phyloP scores from a whole-genome alignment of 2,888 invertebrate genomes.

The Eupithecia insigniata region DNA sequence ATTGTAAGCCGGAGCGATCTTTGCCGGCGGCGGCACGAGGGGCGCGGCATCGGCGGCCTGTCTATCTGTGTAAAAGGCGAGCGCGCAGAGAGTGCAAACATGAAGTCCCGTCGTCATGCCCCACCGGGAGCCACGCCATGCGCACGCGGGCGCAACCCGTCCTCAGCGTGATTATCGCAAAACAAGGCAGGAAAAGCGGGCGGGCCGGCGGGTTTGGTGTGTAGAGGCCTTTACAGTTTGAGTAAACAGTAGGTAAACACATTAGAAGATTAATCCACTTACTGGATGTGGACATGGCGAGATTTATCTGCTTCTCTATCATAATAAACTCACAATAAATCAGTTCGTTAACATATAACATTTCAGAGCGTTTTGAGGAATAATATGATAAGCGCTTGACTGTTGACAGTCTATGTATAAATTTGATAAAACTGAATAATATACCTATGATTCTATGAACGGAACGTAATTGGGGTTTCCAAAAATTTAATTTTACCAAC shows the following conservation, averaged over 20 bases:
- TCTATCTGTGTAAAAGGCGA: too few relatives aligned
- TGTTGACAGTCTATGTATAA: not conserved
- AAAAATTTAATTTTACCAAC: not conserved
- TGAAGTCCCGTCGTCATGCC: too few relatives aligned
- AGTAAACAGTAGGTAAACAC: slow-evolving; percentile 1
- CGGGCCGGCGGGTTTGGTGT: too few relatives aligned
- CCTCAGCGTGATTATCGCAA: too few relatives aligned
- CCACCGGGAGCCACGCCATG: too few relatives aligned
- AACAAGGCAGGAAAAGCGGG: too few relatives aligned
- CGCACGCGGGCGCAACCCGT: too few relatives aligned
- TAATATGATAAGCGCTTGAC: not conserved
- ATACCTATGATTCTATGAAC: not conserved
- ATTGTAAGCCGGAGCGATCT: too few relatives aligned
- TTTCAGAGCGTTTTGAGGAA: not conserved
- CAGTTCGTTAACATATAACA: not conserved
- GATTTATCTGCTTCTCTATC: slow-evolving; percentile 13
- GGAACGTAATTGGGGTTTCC: not conserved
- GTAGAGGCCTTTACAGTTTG: too few relatives aligned
- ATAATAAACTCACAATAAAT: slow-evolving; percentile 9
- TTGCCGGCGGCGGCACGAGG: too few relatives aligned
- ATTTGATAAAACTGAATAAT: not conserved
- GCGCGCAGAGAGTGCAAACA: too few relatives aligned
- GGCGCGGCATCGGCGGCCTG: too few relatives aligned
- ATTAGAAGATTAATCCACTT: slow-evolving; percentile 13
- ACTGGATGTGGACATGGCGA: not conserved